Conservation (phyloP, 2,113 vertebrate species). For the Mionectes macconnelli region DNA sequence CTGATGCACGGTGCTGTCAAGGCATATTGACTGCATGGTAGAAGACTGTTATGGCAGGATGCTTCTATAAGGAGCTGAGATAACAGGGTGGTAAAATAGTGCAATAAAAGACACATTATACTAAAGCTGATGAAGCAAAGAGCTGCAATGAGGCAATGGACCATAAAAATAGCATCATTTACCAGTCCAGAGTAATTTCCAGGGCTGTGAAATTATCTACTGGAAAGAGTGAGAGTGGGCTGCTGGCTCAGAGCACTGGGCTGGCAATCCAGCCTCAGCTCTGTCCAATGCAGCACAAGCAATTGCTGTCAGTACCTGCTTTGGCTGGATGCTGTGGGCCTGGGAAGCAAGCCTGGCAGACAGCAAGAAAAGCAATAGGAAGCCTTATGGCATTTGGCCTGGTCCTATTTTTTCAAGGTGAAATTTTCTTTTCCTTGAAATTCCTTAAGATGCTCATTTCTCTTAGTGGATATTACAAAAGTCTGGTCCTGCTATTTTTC, state of each 20-base stretch:
- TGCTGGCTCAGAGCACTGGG: neutral
- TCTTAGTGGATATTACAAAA: neutral
- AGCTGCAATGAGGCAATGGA: constrained; percentile 3
- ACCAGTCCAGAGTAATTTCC: neutral
- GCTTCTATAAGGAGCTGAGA: neutral
- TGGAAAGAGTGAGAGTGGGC: neutral
- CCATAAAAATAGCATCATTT: constrained; percentile 20
- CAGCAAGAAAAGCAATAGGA: neutral
- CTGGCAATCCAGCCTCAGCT: neutral
- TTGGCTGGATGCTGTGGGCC: neutral
- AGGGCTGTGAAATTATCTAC: constrained; percentile 6
- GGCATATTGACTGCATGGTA: rapidly evolving
- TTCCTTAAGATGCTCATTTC: neutral
- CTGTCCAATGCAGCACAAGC: neutral
- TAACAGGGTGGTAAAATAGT: neutral
- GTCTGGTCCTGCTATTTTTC: neutral
- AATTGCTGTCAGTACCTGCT: neutral
- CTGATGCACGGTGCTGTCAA: neutral
- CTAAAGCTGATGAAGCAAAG: constrained; percentile 4
- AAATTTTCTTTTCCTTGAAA: neutral
- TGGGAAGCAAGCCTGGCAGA: neutral
- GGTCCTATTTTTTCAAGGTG: neutral
- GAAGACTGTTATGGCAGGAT: neutral
- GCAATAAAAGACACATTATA: constrained; percentile 4
- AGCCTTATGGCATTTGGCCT: neutral